Conservation (phyloP, 1,140 invertebrate genomes). For the Zaprionus camerounensis region DNA sequence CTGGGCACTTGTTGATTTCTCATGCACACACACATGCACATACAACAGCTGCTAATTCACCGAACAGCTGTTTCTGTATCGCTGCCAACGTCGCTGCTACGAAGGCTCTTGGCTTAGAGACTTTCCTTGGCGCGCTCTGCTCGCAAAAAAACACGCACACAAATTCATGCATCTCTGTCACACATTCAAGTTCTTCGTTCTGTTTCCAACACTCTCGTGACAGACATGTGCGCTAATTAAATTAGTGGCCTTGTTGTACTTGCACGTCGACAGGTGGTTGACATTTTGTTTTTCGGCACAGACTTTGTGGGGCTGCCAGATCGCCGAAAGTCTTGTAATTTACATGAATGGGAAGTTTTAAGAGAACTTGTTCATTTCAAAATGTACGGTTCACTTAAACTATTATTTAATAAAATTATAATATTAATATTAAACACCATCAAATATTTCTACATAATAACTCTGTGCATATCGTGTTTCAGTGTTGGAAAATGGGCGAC, state of each 20-base stretch:
- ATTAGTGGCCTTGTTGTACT: slow-evolving; percentile 62
- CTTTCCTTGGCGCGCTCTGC: slow-evolving; percentile 37
- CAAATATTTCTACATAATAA: neutral
- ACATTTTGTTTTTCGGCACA: slow-evolving; percentile 43
- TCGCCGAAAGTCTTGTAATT: slow-evolving; percentile 1
- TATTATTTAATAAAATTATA: too few relatives aligned
- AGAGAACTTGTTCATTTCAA: too few relatives aligned
- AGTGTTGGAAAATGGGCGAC: slow-evolving; percentile 87
- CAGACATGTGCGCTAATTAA: slow-evolving; percentile 73
- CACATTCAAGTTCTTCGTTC: neutral
- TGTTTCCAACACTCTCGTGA: slow-evolving; percentile 30
- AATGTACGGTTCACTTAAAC: too few relatives aligned
- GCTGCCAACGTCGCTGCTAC: slow-evolving; percentile 28
- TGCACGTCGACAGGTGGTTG: slow-evolving; percentile 72
- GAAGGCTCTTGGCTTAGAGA: slow-evolving; percentile 28
- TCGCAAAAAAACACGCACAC: neutral
- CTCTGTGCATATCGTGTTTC: neutral
- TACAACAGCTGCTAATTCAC: neutral
- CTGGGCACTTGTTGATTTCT: slow-evolving; percentile 72
- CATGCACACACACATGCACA: slow-evolving; percentile 25
- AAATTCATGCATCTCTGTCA: neutral
- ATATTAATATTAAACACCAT: neutral
- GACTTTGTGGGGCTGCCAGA: neutral
- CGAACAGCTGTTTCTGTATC: slow-evolving; percentile 58
- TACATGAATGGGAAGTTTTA: neutral